A percentile compares a stretch with the other conserved stretches of the same genome.
Conservation (phyloP, 2,113 vertebrate species). For the Mormoops blainvillei region DNA sequence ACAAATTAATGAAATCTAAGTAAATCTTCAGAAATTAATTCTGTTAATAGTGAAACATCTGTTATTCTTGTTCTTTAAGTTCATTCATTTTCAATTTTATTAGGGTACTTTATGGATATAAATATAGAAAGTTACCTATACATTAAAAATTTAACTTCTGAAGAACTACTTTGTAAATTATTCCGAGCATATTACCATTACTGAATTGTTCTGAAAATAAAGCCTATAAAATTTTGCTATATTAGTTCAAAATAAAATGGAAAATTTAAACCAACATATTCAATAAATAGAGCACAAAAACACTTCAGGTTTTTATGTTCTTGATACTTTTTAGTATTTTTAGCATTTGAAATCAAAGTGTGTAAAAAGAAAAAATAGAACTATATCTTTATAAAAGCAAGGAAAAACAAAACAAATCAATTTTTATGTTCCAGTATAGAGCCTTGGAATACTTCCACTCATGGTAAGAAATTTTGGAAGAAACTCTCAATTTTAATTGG, state of each 20-base stretch:
- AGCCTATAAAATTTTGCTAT: neutral
- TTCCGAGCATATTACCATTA: neutral
- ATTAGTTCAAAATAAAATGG: neutral
- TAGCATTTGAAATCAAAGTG: neutral
- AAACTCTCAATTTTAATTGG: neutral
- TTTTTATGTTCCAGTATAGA: neutral
- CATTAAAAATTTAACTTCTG: neutral
- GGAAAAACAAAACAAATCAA: neutral
- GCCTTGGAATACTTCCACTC: neutral
- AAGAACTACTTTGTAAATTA: neutral
- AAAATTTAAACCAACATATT: neutral
- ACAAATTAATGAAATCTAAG: neutral
- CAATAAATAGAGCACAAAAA: neutral
- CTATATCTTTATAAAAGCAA: neutral
- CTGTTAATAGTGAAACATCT: neutral
- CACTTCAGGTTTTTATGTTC: neutral
- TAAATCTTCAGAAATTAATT: neutral
- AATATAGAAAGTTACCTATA: neutral
- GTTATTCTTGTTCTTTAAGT: neutral
- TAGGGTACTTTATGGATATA: neutral
- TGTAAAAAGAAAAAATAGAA: neutral
- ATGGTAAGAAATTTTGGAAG: neutral
- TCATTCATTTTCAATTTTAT: neutral
- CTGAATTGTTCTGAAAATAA: neutral
- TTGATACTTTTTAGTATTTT: neutral